Conservation (phyloP, 2,797 vertebrate genomes). For the Gallirallus australis region DNA sequence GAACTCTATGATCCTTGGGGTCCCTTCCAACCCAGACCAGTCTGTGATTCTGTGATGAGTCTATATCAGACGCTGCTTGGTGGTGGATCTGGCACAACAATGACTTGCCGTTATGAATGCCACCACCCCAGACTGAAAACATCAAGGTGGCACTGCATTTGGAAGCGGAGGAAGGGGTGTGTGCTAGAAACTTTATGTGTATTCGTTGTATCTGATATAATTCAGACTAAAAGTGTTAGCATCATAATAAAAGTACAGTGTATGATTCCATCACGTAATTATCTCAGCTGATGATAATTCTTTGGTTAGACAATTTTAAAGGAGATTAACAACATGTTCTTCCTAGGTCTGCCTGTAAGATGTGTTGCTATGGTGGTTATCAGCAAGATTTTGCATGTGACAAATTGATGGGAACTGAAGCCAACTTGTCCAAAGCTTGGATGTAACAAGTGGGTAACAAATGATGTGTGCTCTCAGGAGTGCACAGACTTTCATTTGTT, state of each 20-base stretch:
- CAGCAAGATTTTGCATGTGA: not conserved
- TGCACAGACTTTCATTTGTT: not conserved
- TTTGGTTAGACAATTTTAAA: not conserved
- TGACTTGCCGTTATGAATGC: not conserved
- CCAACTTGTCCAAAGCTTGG: not conserved
- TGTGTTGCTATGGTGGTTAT: not conserved
- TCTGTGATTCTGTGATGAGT: too few species aligned
- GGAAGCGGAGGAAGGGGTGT: not conserved
- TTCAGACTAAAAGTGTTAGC: not conserved
- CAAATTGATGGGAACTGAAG: not conserved
- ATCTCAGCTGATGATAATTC: not conserved
- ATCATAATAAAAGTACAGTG: not conserved
- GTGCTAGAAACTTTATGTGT: not conserved
- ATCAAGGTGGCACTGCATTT: not conserved
- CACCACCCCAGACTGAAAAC: not conserved
- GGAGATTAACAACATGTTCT: not conserved
- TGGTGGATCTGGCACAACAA: not conserved
- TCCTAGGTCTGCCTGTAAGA: not conserved
- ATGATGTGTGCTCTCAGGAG: not conserved
- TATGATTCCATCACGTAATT: not conserved
- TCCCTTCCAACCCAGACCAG: too few species aligned
- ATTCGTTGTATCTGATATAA: not conserved
- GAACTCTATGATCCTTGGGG: too few species aligned
- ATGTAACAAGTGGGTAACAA: not conserved
- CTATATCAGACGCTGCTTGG: not conserved